A percentile compares a stretch with the other conserved stretches of the same genome.
These are phyloP conservation scores for Cantharis nigra DNA, from an alignment of 2,888 invertebrate species.

Conservation along the genomic window DNA sequence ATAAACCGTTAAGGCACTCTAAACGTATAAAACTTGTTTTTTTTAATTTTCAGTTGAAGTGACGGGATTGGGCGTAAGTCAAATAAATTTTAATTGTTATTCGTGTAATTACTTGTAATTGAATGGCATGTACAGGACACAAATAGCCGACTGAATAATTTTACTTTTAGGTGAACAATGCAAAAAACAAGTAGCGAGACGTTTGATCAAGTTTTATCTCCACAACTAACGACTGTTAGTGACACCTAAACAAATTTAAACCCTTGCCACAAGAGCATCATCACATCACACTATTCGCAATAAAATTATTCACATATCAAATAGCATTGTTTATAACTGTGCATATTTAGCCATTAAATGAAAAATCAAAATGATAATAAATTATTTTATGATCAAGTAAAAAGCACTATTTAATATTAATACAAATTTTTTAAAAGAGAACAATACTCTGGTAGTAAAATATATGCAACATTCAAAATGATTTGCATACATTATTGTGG, in stretches of 20 bases:
- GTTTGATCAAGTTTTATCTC: not conserved
- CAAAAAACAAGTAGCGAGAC: not conserved
- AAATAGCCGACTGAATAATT: not conserved
- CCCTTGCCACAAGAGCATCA: not conserved
- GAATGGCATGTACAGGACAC: not conserved
- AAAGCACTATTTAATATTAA: not conserved
- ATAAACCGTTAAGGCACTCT: no score
- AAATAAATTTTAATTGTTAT: not conserved
- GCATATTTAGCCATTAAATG: not conserved
- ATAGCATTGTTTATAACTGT: not conserved
- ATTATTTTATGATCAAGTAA: not conserved
- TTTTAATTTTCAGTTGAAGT: no score
- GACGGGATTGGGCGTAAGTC: not conserved
- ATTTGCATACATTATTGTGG: not conserved
- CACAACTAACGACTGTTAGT: not conserved
- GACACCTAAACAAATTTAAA: not conserved
- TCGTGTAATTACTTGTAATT: not conserved
- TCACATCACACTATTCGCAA: not conserved
- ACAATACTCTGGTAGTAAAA: not conserved
- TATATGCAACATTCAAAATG: not conserved
- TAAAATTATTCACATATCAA: not conserved
- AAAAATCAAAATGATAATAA: not conserved
- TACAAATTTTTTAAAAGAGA: not conserved
- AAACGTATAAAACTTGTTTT: no score
- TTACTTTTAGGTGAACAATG: not conserved